Conservation (phyloP, 2,888 invertebrate genomes). For the Tachystola acroxantha region DNA sequence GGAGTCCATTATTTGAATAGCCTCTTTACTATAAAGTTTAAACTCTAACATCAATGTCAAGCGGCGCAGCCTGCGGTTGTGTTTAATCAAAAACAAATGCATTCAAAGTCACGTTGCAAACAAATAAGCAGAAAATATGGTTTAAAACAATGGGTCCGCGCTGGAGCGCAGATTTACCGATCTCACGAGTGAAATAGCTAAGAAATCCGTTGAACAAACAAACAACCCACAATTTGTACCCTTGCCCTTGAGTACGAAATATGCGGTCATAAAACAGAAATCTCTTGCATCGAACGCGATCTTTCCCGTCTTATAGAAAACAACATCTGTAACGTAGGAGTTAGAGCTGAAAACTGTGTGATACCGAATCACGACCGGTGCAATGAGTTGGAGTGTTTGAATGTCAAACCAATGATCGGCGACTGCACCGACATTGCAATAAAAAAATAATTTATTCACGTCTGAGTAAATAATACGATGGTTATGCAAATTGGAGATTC, state of each 20-base stretch:
- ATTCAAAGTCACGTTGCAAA: conserved; percentile 22
- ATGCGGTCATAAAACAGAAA: conserved; percentile 55
- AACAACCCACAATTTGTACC: conserved; percentile 42
- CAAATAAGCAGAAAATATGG: conserved; percentile 31
- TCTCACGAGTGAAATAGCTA: conserved; percentile 6
- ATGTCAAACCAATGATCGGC: conserved; percentile 76
- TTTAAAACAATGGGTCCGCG: conserved; percentile 36
- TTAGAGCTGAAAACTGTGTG: conserved; percentile 30
- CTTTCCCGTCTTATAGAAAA: conserved; percentile 26
- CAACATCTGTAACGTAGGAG: conserved; percentile 16
- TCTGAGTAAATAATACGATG: conserved; percentile 68
- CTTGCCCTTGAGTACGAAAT: conserved; percentile 69
- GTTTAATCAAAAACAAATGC: conserved; percentile 39
- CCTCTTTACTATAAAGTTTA: no score
- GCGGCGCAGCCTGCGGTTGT: conserved; percentile 32
- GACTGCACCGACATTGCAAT: conserved; percentile 64
- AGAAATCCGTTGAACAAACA: conserved; percentile 8
- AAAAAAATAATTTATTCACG: conserved; percentile 74
- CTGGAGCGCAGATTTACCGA: conserved; percentile 33
- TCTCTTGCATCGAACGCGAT: conserved; percentile 52
- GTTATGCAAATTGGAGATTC: conserved; percentile 44
- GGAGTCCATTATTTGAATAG: no score
- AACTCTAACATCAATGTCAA: conserved; percentile 24
- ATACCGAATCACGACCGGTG: conserved; percentile 41
- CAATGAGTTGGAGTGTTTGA: conserved; percentile 73